Evolutionary conservation across 2,113 vertebrate genomes (phyloP).

Genomic region (Myotis brandtii): DNA sequence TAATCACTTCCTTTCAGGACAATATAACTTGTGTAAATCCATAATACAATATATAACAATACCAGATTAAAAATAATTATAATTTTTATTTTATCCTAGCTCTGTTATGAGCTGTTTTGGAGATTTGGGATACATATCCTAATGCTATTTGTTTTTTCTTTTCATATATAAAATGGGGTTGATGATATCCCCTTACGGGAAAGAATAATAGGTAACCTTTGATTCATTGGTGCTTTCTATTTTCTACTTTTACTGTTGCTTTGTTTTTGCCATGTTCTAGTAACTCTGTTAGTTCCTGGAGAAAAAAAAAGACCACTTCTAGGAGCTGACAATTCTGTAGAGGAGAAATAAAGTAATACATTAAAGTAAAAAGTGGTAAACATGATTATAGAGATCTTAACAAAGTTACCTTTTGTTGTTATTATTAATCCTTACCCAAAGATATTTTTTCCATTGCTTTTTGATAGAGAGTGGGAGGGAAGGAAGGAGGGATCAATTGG

Average conservation of each 20-base stretch:
- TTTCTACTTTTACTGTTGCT: not conserved
- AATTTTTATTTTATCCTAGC: not conserved
- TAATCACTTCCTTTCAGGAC: not conserved
- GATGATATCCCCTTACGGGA: not conserved
- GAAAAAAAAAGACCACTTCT: not conserved
- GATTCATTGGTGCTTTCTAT: not conserved
- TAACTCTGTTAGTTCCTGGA: not conserved
- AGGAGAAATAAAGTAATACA: not conserved
- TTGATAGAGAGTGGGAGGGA: no score
- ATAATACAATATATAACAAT: not conserved
- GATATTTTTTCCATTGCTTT: no score
- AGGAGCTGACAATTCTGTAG: not conserved
- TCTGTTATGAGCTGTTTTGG: not conserved
- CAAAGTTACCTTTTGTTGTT: not conserved
- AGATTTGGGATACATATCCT: not conserved
- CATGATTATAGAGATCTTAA: not conserved
- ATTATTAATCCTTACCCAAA: no score
- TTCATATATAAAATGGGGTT: not conserved
- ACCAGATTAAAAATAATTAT: not conserved
- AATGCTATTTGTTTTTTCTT: not conserved
- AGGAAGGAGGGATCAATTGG: no score
- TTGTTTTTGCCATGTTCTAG: not conserved
- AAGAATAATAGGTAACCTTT: not conserved
- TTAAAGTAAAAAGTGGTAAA: not conserved
- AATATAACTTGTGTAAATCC: not conserved